Conservation (phyloP, 2,113 vertebrate species). For the Synchiropus splendidus region DNA sequence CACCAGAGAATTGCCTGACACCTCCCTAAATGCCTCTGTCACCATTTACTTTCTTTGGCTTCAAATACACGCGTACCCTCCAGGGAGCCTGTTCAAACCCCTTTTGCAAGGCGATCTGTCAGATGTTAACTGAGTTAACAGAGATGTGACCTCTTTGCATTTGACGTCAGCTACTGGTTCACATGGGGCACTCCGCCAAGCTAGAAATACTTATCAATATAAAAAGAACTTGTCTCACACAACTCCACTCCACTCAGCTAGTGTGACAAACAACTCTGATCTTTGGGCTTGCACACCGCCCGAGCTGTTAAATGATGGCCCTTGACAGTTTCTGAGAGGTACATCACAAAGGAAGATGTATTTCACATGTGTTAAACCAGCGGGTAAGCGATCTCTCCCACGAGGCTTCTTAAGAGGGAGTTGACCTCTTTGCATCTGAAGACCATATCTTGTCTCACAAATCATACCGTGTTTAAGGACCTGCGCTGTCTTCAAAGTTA, state of each 20-base stretch:
- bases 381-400: conserved; percentile 8
- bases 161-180: no score
- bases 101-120: conserved; percentile 5
- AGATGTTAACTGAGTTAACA: conserved; percentile 12
- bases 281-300: not conserved
- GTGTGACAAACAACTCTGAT: not conserved
- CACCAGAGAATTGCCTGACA: no score
- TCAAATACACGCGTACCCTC: conserved; percentile 3
- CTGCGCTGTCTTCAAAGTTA: no score
- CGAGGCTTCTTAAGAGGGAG: conserved; percentile 4
- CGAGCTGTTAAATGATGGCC: not conserved
- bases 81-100: not conserved
- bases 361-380: not conserved
- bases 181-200: not conserved
- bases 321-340: not conserved
- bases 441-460: not conserved
- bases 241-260: not conserved
- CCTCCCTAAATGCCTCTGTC: not conserved
- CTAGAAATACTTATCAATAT: not conserved
- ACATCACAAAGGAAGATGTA: not conserved
- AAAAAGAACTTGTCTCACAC: not conserved
- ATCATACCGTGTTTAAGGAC: conserved; percentile 5
- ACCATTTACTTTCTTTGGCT: not conserved
- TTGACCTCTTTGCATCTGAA: conserved; percentile 12
- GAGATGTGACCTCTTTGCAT: conserved; percentile 13